These are phyloP conservation scores for Pandion haliaetus DNA, from an alignment of 2,113 vertebrate species.

Conservation along the genomic window DNA sequence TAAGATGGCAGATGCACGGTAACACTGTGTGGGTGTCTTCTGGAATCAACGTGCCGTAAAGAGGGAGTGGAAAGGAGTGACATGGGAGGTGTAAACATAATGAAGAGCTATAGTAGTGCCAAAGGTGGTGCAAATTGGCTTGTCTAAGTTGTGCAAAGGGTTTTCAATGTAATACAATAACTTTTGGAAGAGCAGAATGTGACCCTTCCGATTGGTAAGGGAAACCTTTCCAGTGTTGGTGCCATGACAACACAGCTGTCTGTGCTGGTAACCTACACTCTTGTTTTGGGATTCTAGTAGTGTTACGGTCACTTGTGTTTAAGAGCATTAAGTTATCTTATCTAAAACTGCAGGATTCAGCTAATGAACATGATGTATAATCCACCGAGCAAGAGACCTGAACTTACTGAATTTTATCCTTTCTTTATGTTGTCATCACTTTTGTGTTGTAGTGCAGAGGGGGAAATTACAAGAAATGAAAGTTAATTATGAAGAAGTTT, in stretches of 20 bases:
- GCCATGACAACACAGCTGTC: neutral
- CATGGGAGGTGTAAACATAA: neutral
- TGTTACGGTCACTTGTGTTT: neutral
- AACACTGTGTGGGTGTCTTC: neutral
- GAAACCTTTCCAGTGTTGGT: neutral
- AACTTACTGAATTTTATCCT: neutral
- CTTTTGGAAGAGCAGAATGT: neutral
- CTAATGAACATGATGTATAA: neutral
- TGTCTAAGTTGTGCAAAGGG: neutral
- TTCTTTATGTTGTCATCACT: neutral
- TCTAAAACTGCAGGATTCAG: neutral
- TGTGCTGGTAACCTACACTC: neutral
- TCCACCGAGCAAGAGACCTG: neutral
- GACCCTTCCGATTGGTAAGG: neutral
- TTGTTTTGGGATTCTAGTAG: neutral
- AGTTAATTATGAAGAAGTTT: slow-evolving; percentile 2
- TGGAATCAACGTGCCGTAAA: accelerated
- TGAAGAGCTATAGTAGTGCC: neutral
- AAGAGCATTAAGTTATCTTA: neutral
- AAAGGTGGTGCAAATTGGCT: neutral
- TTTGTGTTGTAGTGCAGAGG: neutral
- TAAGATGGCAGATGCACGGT: neutral
- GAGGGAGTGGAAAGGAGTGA: neutral
- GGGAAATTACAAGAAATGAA: neutral
- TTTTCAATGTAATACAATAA: neutral